Evolutionary conservation across 1,140 invertebrate genomes (phyloP).

Genomic region (Leucophenga varia): DNA sequence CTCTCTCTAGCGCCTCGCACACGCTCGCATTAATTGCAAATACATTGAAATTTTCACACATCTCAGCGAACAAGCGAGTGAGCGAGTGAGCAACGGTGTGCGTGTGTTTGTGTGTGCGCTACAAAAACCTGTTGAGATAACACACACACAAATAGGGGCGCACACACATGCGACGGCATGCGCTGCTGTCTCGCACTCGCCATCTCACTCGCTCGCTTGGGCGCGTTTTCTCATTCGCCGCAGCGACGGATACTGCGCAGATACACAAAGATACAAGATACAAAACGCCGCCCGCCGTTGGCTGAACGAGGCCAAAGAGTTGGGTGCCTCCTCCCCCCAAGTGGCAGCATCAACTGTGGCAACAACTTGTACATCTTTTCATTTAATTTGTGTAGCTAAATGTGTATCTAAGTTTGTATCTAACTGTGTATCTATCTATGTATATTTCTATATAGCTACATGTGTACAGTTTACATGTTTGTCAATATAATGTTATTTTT

Average conservation of each 20-base stretch:
- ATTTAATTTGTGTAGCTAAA: slow-evolving; percentile 4
- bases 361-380: slow-evolving; percentile 13
- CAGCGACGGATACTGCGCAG: slow-evolving; percentile 34
- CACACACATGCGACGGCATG: background rate
- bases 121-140: slow-evolving; percentile 23
- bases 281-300: slow-evolving; percentile 24
- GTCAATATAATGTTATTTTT: too few relatives aligned
- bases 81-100: background rate
- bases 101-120: too few relatives aligned
- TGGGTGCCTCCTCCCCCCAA: slow-evolving; percentile 34
- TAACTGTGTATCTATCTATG: background rate
- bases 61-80: slow-evolving; percentile 20
- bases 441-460: too few relatives aligned
- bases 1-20: slow-evolving; percentile 12
- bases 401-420: background rate
- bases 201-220: slow-evolving; percentile 13
- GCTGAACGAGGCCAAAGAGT: slow-evolving; percentile 30
- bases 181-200: slow-evolving; percentile 4
- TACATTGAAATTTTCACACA: slow-evolving; percentile 41
- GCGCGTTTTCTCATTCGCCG: slow-evolving; percentile 12
- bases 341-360: slow-evolving; percentile 8
- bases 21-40: slow-evolving; percentile 38
- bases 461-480: too few relatives aligned
- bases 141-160: background rate
- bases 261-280: slow-evolving; percentile 43